Conservation (phyloP, 2,113 vertebrate species). For the Barbus barbus region DNA sequence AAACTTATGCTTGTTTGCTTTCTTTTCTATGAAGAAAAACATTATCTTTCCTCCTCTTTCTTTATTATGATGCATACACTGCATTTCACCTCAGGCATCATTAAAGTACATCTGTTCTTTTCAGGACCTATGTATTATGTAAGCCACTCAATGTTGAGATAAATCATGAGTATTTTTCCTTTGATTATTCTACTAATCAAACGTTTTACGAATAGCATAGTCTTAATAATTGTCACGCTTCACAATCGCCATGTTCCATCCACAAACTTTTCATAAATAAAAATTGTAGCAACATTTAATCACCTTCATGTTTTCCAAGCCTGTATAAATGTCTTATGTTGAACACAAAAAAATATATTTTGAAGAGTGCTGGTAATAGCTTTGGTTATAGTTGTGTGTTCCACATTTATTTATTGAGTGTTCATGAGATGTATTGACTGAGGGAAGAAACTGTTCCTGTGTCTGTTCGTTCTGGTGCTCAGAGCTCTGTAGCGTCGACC, state of each 20-base stretch:
- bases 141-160: conserved; percentile 1
- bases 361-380: too few species aligned
- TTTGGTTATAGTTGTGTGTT: too few species aligned
- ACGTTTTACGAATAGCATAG: neutral
- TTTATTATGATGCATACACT: neutral
- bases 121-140: conserved; percentile 5
- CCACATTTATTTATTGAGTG: too few species aligned
- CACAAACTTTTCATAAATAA: neutral
- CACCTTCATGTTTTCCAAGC: too few species aligned
- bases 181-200: neutral
- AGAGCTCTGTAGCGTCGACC: too few species aligned
- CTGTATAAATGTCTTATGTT: too few species aligned
- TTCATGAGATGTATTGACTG: too few species aligned
- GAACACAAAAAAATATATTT: too few species aligned
- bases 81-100: neutral
- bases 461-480: too few species aligned
- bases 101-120: conserved; percentile 17
- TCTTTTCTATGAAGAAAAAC: neutral
- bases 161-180: neutral
- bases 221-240: neutral
- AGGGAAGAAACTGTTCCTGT: too few species aligned
- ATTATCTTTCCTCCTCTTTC: neutral
- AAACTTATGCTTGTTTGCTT: neutral
- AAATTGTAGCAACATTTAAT: neutral
- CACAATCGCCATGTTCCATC: neutral